phyloP scores from a whole-genome alignment of 2,888 invertebrate species.

The Drosophila affinis region DNA sequence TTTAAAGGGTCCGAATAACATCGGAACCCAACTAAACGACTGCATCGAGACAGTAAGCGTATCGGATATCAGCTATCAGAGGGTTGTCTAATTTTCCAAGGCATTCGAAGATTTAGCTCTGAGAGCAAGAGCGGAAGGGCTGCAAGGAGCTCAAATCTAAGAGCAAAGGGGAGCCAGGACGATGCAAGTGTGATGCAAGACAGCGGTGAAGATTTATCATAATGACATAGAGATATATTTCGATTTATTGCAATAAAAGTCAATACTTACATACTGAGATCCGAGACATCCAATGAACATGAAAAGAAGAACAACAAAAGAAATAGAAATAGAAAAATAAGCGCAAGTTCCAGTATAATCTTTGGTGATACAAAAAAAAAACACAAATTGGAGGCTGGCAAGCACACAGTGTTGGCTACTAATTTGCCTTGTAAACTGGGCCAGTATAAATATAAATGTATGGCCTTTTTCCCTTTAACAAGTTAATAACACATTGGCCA shows the following conservation, averaged over 20 bases:
- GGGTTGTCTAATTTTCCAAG: background rate
- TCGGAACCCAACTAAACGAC: background rate
- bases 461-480: constrained; percentile 69
- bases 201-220: too few relatives aligned
- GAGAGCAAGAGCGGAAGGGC: too few relatives aligned
- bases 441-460: constrained; percentile 20
- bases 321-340: constrained; percentile 6
- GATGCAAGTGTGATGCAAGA: too few relatives aligned
- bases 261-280: constrained; percentile 62
- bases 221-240: too few relatives aligned
- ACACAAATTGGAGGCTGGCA: constrained; percentile 29
- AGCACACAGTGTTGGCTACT: background rate
- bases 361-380: constrained; percentile 29
- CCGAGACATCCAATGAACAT: constrained; percentile 3
- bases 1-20: background rate
- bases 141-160: too few relatives aligned
- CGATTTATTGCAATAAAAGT: too few relatives aligned
- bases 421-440: background rate
- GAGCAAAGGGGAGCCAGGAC: too few relatives aligned
- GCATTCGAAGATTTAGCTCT: too few relatives aligned
- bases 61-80: background rate
- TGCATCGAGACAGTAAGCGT: background rate
- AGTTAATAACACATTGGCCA: constrained; percentile 68
- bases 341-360: constrained; percentile 2
- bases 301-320: constrained; percentile 14